A percentile compares a stretch with the other conserved stretches of the same genome.
phyloP scores from a whole-genome alignment of 2,797 vertebrate species.

The Lagodon rhomboides region DNA sequence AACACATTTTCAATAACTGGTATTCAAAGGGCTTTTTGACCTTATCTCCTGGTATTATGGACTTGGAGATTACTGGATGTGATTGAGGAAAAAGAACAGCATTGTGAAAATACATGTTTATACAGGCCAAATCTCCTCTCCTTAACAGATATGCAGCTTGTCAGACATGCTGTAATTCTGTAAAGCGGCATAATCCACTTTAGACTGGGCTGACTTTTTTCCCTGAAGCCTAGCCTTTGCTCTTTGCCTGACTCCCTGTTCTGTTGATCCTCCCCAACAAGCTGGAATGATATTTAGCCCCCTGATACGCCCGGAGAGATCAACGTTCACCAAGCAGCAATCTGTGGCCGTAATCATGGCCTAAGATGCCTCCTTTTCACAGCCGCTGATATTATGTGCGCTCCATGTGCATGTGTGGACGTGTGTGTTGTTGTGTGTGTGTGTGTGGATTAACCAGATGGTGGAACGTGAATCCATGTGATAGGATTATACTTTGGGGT shows the following conservation, averaged over 20 bases:
- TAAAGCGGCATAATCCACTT: conserved; percentile 86
- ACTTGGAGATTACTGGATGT: conserved; percentile 73
- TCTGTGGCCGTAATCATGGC: conserved; percentile 93
- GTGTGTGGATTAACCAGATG: conserved; percentile 95
- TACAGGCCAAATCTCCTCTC: conserved; percentile 80
- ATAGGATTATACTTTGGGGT: conserved; percentile 98
- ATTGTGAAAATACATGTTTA: conserved; percentile 76
- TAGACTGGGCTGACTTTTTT: conserved; percentile 77
- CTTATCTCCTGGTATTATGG: conserved; percentile 67
- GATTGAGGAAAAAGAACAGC: conserved; percentile 80
- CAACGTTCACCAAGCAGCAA: conserved; percentile 91
- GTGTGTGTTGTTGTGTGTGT: conserved; percentile 56
- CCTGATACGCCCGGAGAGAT: conserved; percentile 85
- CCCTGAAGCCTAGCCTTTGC: conserved; percentile 79
- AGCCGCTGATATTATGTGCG: conserved; percentile 89
- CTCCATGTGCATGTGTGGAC: conserved; percentile 69
- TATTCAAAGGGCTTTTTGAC: conserved; percentile 59
- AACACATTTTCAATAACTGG: conserved; percentile 65
- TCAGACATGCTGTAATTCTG: conserved; percentile 85
- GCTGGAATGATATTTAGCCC: conserved; percentile 85
- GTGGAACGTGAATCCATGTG: conserved; percentile 95
- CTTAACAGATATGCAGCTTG: conserved; percentile 84
- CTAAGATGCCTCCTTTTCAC: conserved; percentile 90
- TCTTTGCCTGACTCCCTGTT: conserved; percentile 78
- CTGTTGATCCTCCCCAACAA: conserved; percentile 81